Evolutionary conservation across 1,140 invertebrate genomes (phyloP).

Genomic region (Forficula auricularia): DNA sequence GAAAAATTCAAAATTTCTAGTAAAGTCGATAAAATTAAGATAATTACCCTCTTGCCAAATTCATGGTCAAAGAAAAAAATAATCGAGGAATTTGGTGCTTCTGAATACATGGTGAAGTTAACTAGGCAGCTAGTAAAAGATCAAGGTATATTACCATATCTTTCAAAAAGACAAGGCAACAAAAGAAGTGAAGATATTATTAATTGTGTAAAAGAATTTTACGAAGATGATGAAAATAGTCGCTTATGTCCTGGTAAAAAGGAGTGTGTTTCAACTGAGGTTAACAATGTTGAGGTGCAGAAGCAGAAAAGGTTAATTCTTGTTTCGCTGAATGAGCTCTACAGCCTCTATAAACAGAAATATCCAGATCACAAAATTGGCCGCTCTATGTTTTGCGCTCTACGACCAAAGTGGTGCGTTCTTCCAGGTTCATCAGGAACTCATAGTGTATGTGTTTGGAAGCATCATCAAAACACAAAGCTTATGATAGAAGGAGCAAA

Average conservation of each 20-base stretch:
- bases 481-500: slow-evolving; percentile 11
- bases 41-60: slow-evolving; percentile 7
- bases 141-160: slow-evolving; percentile 9
- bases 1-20: slow-evolving; percentile 1
- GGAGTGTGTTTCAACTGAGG: slow-evolving; percentile 8
- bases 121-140: slow-evolving; percentile 8
- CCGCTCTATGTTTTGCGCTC: slow-evolving; percentile 7
- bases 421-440: slow-evolving; percentile 12
- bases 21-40: slow-evolving; percentile 4
- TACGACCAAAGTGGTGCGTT: slow-evolving; percentile 14
- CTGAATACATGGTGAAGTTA: slow-evolving; percentile 4
- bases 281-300: slow-evolving; percentile 7
- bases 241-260: slow-evolving; percentile 9
- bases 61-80: slow-evolving; percentile 7
- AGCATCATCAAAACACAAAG: slow-evolving; percentile 15
- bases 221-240: slow-evolving; percentile 12
- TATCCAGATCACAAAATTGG: slow-evolving; percentile 9
- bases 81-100: slow-evolving; percentile 1
- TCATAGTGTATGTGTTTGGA: slow-evolving; percentile 16
- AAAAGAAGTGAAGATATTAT: slow-evolving; percentile 6
- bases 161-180: slow-evolving; percentile 6
- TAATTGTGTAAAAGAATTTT: slow-evolving; percentile 10
- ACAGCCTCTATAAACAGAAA: slow-evolving; percentile 9
- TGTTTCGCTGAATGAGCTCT: slow-evolving; percentile 8
- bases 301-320: slow-evolving; percentile 11